These are phyloP conservation scores for Trichacis sp. DNA, from an alignment of 2,888 invertebrate species.

Conservation along the genomic window DNA sequence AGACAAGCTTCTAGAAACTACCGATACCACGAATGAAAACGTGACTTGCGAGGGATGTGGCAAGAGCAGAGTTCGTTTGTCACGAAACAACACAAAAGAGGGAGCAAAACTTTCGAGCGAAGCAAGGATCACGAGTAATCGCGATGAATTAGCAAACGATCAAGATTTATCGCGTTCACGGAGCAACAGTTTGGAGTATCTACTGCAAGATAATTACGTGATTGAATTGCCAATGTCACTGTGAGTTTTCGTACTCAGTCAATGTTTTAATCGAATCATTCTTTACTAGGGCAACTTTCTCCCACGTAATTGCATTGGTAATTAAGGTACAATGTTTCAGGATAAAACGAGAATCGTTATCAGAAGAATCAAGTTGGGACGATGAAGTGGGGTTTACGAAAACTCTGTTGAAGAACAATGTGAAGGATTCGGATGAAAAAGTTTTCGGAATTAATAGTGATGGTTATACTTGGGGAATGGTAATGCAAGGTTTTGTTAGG, in stretches of 20 bases:
- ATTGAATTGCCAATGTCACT: constrained; percentile 75
- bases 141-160: constrained; percentile 1
- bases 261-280: too few relatives aligned
- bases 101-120: not conserved
- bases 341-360: too few relatives aligned
- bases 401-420: constrained; percentile 50
- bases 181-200: constrained; percentile 58
- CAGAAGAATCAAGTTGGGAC: constrained; percentile 28
- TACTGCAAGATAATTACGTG: constrained; percentile 65
- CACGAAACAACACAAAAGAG: not conserved
- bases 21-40: not conserved
- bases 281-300: too few relatives aligned
- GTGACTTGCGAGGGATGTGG: constrained; percentile 20
- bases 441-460: not conserved
- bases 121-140: constrained; percentile 13
- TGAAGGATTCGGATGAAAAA: constrained; percentile 18
- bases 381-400: constrained; percentile 58
- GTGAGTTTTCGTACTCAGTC: too few relatives aligned
- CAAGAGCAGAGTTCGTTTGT: constrained; percentile 12
- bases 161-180: constrained; percentile 1
- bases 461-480: constrained; percentile 71
- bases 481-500: constrained; percentile 74
- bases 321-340: constrained; percentile 48
- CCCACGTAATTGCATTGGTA: too few relatives aligned
- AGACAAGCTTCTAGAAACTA: not conserved